Evolutionary conservation across 2,888 invertebrate species (phyloP).

Genomic region (Dascillus cervinus): DNA sequence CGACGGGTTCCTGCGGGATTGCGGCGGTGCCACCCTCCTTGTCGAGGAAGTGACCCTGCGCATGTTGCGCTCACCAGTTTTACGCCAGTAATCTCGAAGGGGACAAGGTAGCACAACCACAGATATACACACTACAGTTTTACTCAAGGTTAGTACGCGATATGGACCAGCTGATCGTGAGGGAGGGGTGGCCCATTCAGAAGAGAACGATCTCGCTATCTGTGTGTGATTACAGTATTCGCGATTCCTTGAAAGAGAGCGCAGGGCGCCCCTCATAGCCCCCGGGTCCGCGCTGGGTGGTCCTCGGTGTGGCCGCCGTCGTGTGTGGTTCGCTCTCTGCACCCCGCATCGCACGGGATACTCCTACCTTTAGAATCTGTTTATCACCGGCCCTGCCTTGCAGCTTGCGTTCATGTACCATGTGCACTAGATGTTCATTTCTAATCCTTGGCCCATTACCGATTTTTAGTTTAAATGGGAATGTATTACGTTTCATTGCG

Average conservation of each 20-base stretch:
- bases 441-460: conserved; percentile 10
- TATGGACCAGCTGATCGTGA: conserved; percentile 27
- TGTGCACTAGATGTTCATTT: no score
- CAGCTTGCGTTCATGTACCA: conserved; percentile 23
- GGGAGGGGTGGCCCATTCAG: conserved; percentile 26
- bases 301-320: conserved; percentile 42
- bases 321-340: conserved; percentile 38
- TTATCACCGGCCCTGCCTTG: conserved; percentile 22
- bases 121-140: no score
- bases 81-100: no score
- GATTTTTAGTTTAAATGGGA: background rate
- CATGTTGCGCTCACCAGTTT: no score
- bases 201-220: conserved; percentile 23
- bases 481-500: no score
- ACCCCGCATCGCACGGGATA: conserved; percentile 18
- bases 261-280: conserved; percentile 26
- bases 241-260: conserved; percentile 29
- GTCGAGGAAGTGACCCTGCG: no score
- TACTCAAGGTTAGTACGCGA: conserved; percentile 25
- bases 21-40: no score
- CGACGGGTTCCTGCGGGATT: no score
- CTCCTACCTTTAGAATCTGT: conserved; percentile 22
- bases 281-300: conserved; percentile 36
- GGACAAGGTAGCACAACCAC: no score
- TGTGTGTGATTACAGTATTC: conserved; percentile 32